Conservation (phyloP, 2,797 vertebrate genomes). For the Peromyscus nudipes region DNA sequence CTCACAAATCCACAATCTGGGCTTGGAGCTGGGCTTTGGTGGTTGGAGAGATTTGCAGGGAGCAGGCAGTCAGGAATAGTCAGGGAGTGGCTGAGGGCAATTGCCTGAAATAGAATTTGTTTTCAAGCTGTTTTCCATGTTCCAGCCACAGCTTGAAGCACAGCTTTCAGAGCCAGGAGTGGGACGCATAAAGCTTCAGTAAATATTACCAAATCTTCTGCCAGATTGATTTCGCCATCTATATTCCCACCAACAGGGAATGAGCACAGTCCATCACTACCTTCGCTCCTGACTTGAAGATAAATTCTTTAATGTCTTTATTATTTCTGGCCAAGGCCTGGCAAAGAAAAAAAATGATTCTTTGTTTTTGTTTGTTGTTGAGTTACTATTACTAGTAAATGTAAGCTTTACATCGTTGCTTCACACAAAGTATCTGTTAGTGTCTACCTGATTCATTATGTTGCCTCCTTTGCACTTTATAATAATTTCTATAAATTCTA, state of each 20-base stretch:
- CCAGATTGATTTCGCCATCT: constrained; percentile 62
- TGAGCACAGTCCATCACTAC: background rate
- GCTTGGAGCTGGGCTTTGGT: background rate
- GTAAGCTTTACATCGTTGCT: background rate
- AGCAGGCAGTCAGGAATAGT: background rate
- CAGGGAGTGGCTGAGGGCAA: background rate
- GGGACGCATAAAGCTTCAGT: constrained; percentile 55
- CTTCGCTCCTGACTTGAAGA: constrained; percentile 18
- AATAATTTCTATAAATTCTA: constrained; percentile 4
- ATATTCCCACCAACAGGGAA: constrained; percentile 40
- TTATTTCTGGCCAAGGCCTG: background rate
- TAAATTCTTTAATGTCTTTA: constrained; percentile 25
- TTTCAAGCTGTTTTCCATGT: constrained; percentile 70
- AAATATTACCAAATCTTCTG: constrained; percentile 68
- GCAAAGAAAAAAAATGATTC: constrained; percentile 35
- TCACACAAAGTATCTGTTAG: background rate
- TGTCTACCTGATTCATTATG: background rate
- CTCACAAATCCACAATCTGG: background rate
- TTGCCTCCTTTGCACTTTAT: constrained; percentile 32
- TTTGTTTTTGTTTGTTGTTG: constrained; percentile 50
- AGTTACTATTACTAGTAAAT: background rate
- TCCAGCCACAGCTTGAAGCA: constrained; percentile 55
- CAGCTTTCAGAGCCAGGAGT: constrained; percentile 57
- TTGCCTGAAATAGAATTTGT: constrained; percentile 60
- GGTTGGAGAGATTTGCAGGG: background rate